phyloP scores from a whole-genome alignment of 2,888 invertebrate genomes.

The Chrysolina oricalcia region DNA sequence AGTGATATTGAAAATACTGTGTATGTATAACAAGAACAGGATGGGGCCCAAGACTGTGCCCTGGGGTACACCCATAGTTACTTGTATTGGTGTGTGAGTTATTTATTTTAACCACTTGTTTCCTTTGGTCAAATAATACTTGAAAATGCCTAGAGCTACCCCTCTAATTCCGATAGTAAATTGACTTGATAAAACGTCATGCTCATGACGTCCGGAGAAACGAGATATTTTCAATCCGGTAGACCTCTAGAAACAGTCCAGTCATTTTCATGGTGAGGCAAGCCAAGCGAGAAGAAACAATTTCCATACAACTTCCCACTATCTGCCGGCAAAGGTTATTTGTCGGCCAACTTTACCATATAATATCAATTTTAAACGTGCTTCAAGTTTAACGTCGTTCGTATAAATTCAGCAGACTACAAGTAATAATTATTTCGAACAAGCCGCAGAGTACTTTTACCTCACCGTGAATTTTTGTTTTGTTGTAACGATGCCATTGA shows the following conservation, averaged over 20 bases:
- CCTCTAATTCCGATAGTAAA: too few species aligned
- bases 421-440: slow-evolving; percentile 30
- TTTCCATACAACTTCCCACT: background rate
- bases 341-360: background rate
- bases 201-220: background rate
- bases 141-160: too few species aligned
- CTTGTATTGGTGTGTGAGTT: too few species aligned
- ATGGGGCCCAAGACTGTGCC: too few species aligned
- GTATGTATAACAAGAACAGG: too few species aligned
- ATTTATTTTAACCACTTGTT: too few species aligned
- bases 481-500: slow-evolving; percentile 53
- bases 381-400: background rate
- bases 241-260: background rate
- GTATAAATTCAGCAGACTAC: slow-evolving; percentile 20
- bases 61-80: too few species aligned
- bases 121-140: too few species aligned
- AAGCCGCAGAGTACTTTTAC: slow-evolving; percentile 43
- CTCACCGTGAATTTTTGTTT: slow-evolving; percentile 49
- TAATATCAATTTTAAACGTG: slow-evolving; percentile 6
- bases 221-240: background rate
- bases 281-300: background rate
- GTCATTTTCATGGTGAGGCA: background rate
- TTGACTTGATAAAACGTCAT: background rate
- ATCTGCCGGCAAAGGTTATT: background rate
- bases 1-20: too few species aligned